Evolutionary conservation across 2,888 invertebrate genomes (phyloP).

Genomic region (Ornithoptera priamus): DNA sequence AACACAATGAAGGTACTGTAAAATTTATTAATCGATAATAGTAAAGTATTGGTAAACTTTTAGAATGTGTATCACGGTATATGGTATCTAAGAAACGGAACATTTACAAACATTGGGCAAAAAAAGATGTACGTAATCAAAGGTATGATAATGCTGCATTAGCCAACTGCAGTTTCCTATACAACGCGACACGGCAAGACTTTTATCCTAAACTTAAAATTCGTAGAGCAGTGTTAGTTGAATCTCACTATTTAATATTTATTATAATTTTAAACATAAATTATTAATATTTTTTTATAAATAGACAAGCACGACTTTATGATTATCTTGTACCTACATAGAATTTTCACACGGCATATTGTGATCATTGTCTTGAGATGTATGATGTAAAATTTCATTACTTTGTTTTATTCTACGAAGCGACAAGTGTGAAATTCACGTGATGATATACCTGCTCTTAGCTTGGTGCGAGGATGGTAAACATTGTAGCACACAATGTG

Average conservation of each 20-base stretch:
- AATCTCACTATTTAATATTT: background rate
- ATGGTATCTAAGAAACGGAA: constrained; percentile 48
- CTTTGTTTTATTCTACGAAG: too few relatives aligned
- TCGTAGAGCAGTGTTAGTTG: constrained; percentile 76
- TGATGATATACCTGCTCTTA: too few relatives aligned
- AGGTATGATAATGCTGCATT: background rate
- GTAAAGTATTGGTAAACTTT: background rate
- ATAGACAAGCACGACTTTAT: too few relatives aligned
- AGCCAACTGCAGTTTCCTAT: constrained; percentile 42
- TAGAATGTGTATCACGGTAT: constrained; percentile 45
- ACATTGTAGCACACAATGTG: too few relatives aligned
- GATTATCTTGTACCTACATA: too few relatives aligned
- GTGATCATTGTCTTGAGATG: too few relatives aligned
- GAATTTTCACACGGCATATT: too few relatives aligned
- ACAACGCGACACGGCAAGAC: constrained; percentile 53
- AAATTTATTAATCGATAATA: background rate
- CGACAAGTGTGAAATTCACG: too few relatives aligned
- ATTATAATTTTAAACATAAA: background rate
- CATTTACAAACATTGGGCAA: constrained; percentile 40
- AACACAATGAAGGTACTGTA: too few relatives aligned
- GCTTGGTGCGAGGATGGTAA: too few relatives aligned
- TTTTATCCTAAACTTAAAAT: constrained; percentile 69
- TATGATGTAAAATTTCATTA: too few relatives aligned
- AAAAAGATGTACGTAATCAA: background rate
- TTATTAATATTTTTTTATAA: too few relatives aligned